Evolutionary conservation across 2,113 vertebrate species (phyloP).

Genomic region (mouse (Mus musculus)): DNA sequence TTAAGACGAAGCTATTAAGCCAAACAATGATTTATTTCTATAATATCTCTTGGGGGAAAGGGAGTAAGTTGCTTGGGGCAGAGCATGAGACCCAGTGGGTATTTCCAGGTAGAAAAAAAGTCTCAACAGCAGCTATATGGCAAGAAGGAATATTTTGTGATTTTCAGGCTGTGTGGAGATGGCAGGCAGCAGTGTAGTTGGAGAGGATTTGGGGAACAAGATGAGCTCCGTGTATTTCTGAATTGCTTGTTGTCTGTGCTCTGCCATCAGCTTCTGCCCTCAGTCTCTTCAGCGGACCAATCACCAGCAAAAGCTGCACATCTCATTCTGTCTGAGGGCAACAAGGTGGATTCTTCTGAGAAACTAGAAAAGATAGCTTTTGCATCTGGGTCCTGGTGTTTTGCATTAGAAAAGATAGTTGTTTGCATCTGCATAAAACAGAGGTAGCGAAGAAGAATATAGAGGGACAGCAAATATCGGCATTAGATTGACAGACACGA

Average conservation of each 20-base stretch:
- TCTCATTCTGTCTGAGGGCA: neutral
- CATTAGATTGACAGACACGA: neutral
- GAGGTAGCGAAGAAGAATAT: neutral
- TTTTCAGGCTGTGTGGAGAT: neutral
- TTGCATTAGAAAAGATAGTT: neutral
- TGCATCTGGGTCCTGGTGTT: neutral
- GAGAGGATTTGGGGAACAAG: neutral
- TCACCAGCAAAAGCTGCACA: neutral
- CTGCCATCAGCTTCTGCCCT: neutral
- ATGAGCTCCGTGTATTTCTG: neutral
- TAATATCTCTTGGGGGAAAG: neutral
- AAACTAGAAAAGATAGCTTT: neutral
- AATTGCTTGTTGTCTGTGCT: neutral
- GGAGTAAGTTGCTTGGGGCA: neutral
- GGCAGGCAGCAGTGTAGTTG: fast-evolving
- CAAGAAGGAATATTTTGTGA: neutral
- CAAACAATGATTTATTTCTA: conserved; percentile 12
- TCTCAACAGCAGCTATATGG: neutral
- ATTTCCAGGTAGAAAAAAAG: neutral
- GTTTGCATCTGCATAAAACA: neutral
- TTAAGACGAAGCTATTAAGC: neutral
- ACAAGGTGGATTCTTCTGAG: neutral
- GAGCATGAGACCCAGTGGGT: neutral
- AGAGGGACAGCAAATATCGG: neutral
- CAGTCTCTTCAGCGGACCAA: neutral